Evolutionary conservation across 2,888 invertebrate genomes (phyloP), one percentile per base, ranked within the genome.

Genomic region (Napeogenes inachia): DNA sequence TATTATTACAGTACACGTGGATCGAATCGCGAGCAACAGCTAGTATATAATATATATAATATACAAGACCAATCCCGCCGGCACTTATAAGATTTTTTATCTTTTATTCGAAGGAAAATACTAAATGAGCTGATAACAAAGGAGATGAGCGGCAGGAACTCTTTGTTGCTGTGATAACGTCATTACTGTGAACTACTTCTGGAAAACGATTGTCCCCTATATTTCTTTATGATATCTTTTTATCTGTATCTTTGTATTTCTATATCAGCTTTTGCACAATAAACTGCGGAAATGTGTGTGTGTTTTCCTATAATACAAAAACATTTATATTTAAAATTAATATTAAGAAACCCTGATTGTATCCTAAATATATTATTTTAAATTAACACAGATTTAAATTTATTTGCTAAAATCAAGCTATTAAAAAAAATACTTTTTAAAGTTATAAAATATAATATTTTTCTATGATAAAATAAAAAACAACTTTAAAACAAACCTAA

Each of bases 71-170:
- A 38, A 38, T 38, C 38, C 8, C 38, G 8, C 8, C 5, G 42
- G 42, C 42, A 42, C 10, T 42, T 12, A 42, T 42, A 42, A 10
- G n/a, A 50, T 50, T 21, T 50, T 50, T 50, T 50, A 50, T 50
- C 30, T 30, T 30, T 30, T 55, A 35, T 45, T 45, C 54, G 56
- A 56, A 60, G 63, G 61, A 62, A 58, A 65, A 59, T 66, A 58
- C 67, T 60, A 64, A 66, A 67, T 64, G 65, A 69, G 65, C 66
- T 65, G 64, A 66, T 69, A 69, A 60, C 56, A 61, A 60, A 64
- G 56, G 57, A 62, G 64, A 68, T 66, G 65, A 45, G 59, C 54
- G 56, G 63, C 60, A 62, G 67, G 61, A 63, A 64, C 62, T 68
- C 68, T 69, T 69, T 64, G 65, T 65, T 57, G 60, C 56, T 60